Base-by-base conservation (phyloP, 2,888 invertebrate genomes). In the Ypsolopha sequella region DNA sequence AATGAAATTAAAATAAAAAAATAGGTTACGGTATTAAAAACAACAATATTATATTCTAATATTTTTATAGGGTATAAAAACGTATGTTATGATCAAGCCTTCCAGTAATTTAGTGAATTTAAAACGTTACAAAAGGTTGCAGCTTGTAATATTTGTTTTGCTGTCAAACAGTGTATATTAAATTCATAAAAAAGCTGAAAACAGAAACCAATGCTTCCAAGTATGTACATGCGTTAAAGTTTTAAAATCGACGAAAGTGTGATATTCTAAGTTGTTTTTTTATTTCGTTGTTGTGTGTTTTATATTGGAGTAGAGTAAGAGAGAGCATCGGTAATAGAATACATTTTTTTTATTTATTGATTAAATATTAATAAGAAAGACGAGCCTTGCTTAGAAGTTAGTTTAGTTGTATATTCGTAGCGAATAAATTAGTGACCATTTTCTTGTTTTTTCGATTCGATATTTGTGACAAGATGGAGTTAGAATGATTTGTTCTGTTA, bases 31-130 rank as follows among this genome's bases (percentile, higher is more conserved):
- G 72, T 72, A 70, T 72, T 70, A 68, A 68, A 63, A 68, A 68
- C 68, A 70, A 74, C 72, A 7, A 70, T 71, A 66, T 61, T 70
- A 74, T 84, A 81, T 82, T 84, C 82, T 82, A 85, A 85, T 85
- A 85, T 84, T 86, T 86, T 86, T 86, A 85, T 85, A 85, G 85
- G 81, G 80, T 82, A 81, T 78, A 76, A 80, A 77, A 69, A 73
- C 46, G 69, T 80, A 82, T 76, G 72, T 81, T 80, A 81, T 81
- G 80, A 85, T 78, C 79, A 73, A 85, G 85, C 85, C 85, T 86
- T 85, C 85, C 85, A 86, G 79, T 86, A 85, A 84, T 81, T 78
- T 86, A 86, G 85, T 78, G 71, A 79, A 78, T 64, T 73, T 68
- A 65, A 39, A 63, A 65, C 66, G 61, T 69, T 65, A 64, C 65